A percentile compares a stretch with the other conserved stretches of the same genome.
phyloP scores from a whole-genome alignment of 2,797 vertebrate species.

The Spheniscus humboldti region DNA sequence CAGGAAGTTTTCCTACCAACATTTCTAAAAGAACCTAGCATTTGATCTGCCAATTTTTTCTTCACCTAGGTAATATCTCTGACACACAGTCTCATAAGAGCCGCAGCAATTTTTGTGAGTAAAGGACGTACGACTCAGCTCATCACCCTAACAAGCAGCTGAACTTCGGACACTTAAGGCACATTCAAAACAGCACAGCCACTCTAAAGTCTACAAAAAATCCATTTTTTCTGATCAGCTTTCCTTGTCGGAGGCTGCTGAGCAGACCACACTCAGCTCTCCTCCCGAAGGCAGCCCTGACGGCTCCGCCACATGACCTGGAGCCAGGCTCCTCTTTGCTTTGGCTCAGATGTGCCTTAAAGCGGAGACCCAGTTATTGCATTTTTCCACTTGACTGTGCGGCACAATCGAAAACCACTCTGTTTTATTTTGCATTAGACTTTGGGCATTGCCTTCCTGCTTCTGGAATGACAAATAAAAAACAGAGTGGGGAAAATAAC shows the following conservation, averaged over 20 bases:
- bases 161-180: not conserved
- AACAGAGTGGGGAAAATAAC: slow-evolving; percentile 13
- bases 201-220: not conserved
- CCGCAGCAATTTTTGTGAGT: not conserved
- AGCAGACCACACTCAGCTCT: not conserved
- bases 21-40: not conserved
- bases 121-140: not conserved
- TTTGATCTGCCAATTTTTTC: not conserved
- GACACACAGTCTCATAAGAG: not conserved
- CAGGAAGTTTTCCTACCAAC: not conserved
- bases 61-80: not conserved
- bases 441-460: not conserved
- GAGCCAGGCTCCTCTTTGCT: not conserved
- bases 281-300: not conserved
- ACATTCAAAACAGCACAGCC: not conserved
- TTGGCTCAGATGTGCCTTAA: not conserved
- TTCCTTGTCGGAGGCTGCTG: not conserved
- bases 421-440: slow-evolving; percentile 7
- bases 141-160: not conserved
- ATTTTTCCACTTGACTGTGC: not conserved
- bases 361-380: not conserved
- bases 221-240: not conserved
- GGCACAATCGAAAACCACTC: not conserved
- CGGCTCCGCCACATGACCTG: not conserved
- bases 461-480: not conserved